These are phyloP conservation scores for Polyommatus iphigenia DNA, from an alignment of 2,888 invertebrate species.

Conservation along the genomic window DNA sequence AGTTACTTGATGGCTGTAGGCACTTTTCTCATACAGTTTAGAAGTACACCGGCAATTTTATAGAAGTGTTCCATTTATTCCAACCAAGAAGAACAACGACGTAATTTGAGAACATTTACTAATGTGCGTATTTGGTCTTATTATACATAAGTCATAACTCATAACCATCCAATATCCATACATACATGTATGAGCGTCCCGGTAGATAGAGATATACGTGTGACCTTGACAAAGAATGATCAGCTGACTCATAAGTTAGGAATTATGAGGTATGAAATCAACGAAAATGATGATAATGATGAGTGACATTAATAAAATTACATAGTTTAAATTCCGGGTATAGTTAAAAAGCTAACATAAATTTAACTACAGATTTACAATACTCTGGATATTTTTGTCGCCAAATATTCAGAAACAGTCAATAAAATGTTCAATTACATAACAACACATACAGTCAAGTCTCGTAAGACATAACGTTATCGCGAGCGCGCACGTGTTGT, in stretches of 20 bases:
- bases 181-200: background rate
- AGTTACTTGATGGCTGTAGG: background rate
- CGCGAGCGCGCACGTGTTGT: constrained; percentile 55
- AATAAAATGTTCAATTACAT: constrained; percentile 51
- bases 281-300: background rate
- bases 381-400: background rate
- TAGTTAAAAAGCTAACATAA: background rate
- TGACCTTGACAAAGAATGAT: background rate
- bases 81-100: no score
- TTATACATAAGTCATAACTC: no score
- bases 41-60: background rate
- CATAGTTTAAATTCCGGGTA: background rate
- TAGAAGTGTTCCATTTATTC: no score
- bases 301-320: background rate
- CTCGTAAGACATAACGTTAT: constrained; percentile 56
- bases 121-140: no score
- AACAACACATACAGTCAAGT: constrained; percentile 66
- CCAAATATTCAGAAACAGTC: background rate
- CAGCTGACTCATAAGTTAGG: background rate
- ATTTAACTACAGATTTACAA: background rate
- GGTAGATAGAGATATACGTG: background rate
- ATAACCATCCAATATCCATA: background rate
- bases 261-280: background rate
- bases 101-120: no score
- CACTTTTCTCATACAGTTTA: background rate